Evolutionary conservation across 1,140 invertebrate species (phyloP), one percentile per base, ranked within the genome.

Genomic region (Lordiphosa clarofinis): DNA sequence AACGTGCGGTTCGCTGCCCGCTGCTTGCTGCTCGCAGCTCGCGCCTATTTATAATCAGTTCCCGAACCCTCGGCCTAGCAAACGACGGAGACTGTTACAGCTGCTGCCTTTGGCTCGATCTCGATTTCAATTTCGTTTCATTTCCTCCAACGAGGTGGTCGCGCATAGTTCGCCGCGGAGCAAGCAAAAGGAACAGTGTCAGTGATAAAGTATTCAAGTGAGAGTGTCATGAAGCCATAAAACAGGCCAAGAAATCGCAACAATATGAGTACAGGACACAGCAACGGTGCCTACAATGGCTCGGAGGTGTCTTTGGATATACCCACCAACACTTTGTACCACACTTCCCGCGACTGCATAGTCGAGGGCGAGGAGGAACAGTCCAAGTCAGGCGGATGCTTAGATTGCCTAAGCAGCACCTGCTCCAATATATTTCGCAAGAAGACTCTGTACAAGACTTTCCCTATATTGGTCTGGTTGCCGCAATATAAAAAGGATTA

Each of bases 381-480:
- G 13, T 35, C 37, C 7, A 35, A 58, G 33, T 11, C 40, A 1
- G 44, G 56, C 35, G 59, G 61, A 24, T 86, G 57, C 24, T 13
- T 63, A 19, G 69, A 78, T 13, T 64, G 44, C 8, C 73, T 69
- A 4, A 59, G 61, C 3, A 59, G 64, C 52, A 78, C 64, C 11
- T 84, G 68, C 33, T 56, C 65, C 3, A 88, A 88, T 9, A 74
- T 88, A 12, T 89, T 88, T 43, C 75, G 87, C 15, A 92, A 91
- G 53, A 95, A 95, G 89, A 93, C 91, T 3, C 88, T 95, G 1
- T 91, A 92, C 70, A 94, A 93, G 74, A 90, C 94, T 2, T 69
- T 96, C 11, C 95, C 95, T 2, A 92, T 96, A 50, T 81, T 94
- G 1, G 89, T 88, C 47, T 96, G 95, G 95, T 74, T 95, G 68